Conservation (phyloP, 2,113 vertebrate genomes). For the Cyprinus carpio region DNA sequence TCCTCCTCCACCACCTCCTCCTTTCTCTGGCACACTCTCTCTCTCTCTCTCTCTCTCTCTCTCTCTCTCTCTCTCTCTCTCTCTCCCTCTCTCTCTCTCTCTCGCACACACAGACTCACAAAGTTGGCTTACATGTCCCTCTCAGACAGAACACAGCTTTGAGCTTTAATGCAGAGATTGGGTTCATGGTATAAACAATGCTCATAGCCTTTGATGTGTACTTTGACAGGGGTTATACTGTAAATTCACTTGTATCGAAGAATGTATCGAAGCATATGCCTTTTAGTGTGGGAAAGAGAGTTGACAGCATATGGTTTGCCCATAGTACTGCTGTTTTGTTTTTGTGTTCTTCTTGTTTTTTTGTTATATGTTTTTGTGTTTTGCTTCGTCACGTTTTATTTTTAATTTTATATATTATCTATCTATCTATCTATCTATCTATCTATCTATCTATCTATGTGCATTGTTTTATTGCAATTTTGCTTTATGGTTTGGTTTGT, state of each 20-base stretch:
- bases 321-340: neutral
- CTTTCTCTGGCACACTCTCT: slow-evolving; percentile 22
- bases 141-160: slow-evolving; percentile 21
- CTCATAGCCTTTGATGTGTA: slow-evolving; percentile 20
- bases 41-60: slow-evolving; percentile 26
- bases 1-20: neutral
- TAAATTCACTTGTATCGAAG: neutral
- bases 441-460: too few species aligned
- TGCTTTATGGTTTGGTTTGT: neutral
- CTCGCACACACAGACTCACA: slow-evolving; percentile 26
- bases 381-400: neutral
- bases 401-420: too few species aligned
- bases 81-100: slow-evolving; percentile 27
- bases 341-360: neutral
- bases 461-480: too few species aligned
- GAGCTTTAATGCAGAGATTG: slow-evolving; percentile 20
- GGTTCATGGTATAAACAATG: slow-evolving; percentile 32
- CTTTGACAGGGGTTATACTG: slow-evolving; percentile 18
- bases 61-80: slow-evolving; percentile 6
- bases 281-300: neutral
- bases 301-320: neutral
- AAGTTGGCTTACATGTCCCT: neutral
- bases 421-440: too few species aligned
- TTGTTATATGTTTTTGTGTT: neutral
- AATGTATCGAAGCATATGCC: neutral